These are phyloP conservation scores for Acanthornis magna DNA, from an alignment of 2,797 vertebrate species.

Conservation along the genomic window DNA sequence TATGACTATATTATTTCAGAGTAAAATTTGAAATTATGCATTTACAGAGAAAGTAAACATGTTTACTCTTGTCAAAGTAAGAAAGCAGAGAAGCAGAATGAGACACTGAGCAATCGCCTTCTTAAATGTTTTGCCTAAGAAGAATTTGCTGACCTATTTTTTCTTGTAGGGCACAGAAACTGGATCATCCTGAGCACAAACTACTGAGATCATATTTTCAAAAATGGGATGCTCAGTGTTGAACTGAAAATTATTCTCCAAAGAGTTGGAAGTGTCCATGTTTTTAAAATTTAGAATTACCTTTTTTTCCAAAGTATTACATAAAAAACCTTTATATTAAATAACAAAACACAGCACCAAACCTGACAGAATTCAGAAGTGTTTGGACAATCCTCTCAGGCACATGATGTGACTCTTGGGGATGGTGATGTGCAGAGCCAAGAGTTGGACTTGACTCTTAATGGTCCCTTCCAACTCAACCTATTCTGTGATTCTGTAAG, in stretches of 20 bases:
- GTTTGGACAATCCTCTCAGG: neutral
- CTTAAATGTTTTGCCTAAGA: neutral
- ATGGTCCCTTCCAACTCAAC: neutral
- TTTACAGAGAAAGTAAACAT: neutral
- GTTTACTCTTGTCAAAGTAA: neutral
- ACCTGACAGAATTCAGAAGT: neutral
- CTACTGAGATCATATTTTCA: neutral
- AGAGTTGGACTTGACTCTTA: too few relatives aligned
- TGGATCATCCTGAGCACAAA: neutral
- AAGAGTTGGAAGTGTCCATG: neutral
- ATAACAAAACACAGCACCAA: neutral
- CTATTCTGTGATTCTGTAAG: neutral
- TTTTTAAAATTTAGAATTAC: neutral
- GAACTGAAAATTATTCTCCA: neutral
- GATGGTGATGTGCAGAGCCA: neutral
- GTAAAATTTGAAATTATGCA: neutral
- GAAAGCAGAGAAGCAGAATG: neutral
- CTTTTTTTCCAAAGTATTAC: neutral
- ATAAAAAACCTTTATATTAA: fast-evolving
- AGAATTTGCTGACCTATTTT: neutral
- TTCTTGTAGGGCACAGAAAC: neutral
- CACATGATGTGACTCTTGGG: too few relatives aligned
- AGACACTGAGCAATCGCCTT: neutral
- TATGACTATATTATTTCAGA: neutral
- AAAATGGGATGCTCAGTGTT: neutral